These are phyloP conservation scores for Uria lomvia DNA, from an alignment of 2,113 vertebrate species.

Conservation along the genomic window DNA sequence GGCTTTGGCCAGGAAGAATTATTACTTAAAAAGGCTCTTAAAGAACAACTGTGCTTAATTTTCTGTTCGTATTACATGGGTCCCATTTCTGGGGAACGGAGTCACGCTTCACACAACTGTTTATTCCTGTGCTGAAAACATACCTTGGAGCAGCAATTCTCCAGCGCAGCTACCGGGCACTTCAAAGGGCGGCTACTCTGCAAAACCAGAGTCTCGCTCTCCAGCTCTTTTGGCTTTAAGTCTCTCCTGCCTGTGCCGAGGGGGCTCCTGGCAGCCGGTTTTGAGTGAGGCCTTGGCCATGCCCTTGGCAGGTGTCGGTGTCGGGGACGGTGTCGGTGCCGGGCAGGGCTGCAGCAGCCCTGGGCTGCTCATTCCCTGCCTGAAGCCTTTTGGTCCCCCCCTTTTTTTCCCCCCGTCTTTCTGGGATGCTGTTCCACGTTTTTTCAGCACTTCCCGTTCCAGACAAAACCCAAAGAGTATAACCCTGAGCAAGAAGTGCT, in stretches of 20 bases:
- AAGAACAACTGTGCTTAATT: slow-evolving; percentile 74
- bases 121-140: slow-evolving; percentile 63
- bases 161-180: not conserved
- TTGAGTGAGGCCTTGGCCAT: rapidly evolving
- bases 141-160: slow-evolving; percentile 51
- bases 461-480: slow-evolving; percentile 77
- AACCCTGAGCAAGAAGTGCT: slow-evolving; percentile 71
- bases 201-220: not conserved
- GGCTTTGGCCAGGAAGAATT: slow-evolving; percentile 78
- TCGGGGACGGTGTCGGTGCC: not conserved
- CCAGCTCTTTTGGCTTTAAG: slow-evolving; percentile 5
- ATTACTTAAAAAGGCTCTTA: slow-evolving; percentile 75
- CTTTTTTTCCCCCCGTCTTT: not conserved
- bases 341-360: not conserved
- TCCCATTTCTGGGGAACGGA: slow-evolving; percentile 45
- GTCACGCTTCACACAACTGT: slow-evolving; percentile 48
- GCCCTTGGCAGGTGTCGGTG: not conserved
- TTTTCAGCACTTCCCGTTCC: slow-evolving; percentile 74
- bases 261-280: not conserved
- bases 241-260: not conserved
- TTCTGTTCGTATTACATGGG: slow-evolving; percentile 63
- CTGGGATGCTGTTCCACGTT: slow-evolving; percentile 45
- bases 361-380: not conserved
- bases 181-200: slow-evolving; percentile 7
- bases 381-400: slow-evolving; percentile 17